Evolutionary conservation across 2,888 invertebrate genomes (phyloP).

Genomic region (Sylvicola cinctus): DNA sequence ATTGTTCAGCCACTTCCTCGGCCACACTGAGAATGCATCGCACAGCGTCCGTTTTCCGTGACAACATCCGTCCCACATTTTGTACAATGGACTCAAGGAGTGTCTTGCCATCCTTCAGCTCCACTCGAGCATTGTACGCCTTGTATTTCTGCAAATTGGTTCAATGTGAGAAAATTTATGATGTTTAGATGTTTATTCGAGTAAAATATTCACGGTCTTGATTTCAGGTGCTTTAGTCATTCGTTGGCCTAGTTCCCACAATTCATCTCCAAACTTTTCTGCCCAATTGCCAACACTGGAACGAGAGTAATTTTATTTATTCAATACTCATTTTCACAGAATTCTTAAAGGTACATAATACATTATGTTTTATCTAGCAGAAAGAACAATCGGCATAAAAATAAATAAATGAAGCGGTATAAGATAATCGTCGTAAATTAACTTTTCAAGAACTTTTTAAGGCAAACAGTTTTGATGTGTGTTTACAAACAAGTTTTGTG

Average conservation of each 20-base stretch:
- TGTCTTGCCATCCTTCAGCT: conserved; percentile 55
- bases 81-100: conserved; percentile 60
- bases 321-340: too few species aligned
- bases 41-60: conserved; percentile 77
- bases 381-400: too few species aligned
- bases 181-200: neutral
- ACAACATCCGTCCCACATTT: conserved; percentile 67
- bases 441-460: too few species aligned
- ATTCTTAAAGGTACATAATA: too few species aligned
- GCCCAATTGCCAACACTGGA: conserved; percentile 68
- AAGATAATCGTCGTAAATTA: too few species aligned
- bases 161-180: neutral
- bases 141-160: conserved; percentile 44
- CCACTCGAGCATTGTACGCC: conserved; percentile 56
- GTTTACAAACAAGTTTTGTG: too few species aligned
- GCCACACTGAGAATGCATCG: conserved; percentile 60
- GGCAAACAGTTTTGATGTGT: too few species aligned
- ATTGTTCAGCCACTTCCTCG: conserved; percentile 42
- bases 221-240: conserved; percentile 62
- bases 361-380: too few species aligned
- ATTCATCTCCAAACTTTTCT: conserved; percentile 50
- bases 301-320: too few species aligned
- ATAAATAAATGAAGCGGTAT: too few species aligned
- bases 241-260: conserved; percentile 55
- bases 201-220: conserved; percentile 44